Conservation (phyloP, 1,140 invertebrate genomes). For the Bombus affinis region DNA sequence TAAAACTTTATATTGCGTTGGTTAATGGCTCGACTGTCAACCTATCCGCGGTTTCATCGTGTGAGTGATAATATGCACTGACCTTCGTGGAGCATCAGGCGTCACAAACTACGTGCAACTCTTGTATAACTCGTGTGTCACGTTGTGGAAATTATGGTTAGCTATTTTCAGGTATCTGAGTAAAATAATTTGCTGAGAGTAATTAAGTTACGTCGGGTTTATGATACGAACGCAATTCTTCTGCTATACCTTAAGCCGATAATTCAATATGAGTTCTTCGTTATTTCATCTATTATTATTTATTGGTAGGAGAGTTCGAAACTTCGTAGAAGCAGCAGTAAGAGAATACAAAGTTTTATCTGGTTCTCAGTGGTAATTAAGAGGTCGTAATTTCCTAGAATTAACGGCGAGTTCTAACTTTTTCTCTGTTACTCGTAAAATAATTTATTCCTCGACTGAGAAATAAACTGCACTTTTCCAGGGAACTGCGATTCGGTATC, state of each 20-base stretch:
- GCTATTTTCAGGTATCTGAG: neutral
- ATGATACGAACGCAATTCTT: neutral
- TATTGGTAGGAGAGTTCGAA: too few relatives aligned
- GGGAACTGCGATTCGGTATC: neutral
- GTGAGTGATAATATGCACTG: neutral
- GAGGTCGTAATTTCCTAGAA: too few relatives aligned
- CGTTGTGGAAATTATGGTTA: neutral
- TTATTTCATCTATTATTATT: too few relatives aligned
- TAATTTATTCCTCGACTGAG: too few relatives aligned
- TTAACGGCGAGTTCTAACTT: too few relatives aligned
- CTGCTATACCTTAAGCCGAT: neutral
- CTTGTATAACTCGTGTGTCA: neutral
- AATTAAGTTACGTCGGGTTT: neutral
- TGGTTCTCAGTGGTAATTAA: too few relatives aligned
- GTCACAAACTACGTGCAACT: neutral
- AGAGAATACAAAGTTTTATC: too few relatives aligned
- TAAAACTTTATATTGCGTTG: too few relatives aligned
- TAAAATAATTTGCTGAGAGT: neutral
- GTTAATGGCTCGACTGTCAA: slow-evolving; percentile 4
- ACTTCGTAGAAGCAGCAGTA: too few relatives aligned
- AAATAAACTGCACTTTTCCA: too few relatives aligned
- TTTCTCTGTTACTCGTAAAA: too few relatives aligned
- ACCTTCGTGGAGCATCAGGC: neutral
- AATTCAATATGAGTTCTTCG: too few relatives aligned
- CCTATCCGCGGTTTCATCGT: neutral